Evolutionary conservation across 2,888 invertebrate species (phyloP), one percentile per base, ranked within the genome.

Genomic region (Lithophane ornitopus): DNA sequence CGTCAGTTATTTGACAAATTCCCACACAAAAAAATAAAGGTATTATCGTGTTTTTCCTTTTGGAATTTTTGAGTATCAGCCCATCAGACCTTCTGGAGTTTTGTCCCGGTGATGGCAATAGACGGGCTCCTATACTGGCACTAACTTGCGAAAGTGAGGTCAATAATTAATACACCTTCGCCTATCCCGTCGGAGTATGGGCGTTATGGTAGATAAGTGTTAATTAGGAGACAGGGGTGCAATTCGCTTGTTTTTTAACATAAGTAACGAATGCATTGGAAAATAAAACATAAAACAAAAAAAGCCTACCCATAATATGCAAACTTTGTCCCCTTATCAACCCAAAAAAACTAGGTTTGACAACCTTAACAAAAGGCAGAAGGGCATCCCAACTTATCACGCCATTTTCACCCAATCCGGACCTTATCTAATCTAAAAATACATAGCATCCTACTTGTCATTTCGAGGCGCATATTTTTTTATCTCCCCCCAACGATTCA

Each of bases 401-500:
- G 11, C 49, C 74, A 78, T 87, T 88, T 44, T 80, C 85, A 85
- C 87, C 72, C 84, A 70, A 84, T 88, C 74, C 81, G 65, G 12
- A 19, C 46, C 78, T 80, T 92, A 93, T 92, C 92, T 93, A 89
- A 93, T 93, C 93, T 92, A 69, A 80, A 80, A 88, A 88, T 85
- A 86, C 89, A 88, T 90, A 86, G 85, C 63, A 78, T 80, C 63
- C 81, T 74, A 85, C 89, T 87, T 88, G 89, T 91, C 92, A 91
- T 91, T 89, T 89, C 84, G 68, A 46, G n/a, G 84, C 90, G 92
- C 89, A 92, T 93, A 93, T 93, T 92, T 94, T 93, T 93, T 93
- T 93, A 92, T 92, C 90, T 90, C 82, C 91, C 90, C 88, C 87
- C 84, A 85, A 89, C 81, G 89, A 89, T 88, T 84, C 82, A 39